These are phyloP conservation scores for Pimephales promelas DNA, from an alignment of 2,113 vertebrate genomes.

Conservation along the genomic window DNA sequence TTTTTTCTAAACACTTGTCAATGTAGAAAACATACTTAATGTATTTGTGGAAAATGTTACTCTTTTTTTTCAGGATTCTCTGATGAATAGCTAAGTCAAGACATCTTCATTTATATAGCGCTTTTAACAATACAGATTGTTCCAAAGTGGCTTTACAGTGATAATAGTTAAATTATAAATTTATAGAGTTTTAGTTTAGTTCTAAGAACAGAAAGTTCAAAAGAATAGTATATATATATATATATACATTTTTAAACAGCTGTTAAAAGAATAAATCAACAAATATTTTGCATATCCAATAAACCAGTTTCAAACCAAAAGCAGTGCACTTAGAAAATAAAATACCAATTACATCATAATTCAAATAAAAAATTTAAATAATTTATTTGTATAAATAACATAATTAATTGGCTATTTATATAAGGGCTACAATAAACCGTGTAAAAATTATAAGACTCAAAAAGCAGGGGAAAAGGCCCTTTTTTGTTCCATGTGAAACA, in stretches of 20 bases:
- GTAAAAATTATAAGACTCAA: neutral
- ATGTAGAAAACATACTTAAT: too few species aligned
- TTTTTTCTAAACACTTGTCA: too few species aligned
- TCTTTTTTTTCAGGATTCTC: too few species aligned
- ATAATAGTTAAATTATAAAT: too few species aligned
- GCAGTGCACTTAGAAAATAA: neutral
- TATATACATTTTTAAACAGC: neutral
- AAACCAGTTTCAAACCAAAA: neutral
- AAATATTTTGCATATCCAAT: neutral
- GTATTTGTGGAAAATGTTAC: too few species aligned
- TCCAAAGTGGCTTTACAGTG: too few species aligned
- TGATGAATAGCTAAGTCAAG: too few species aligned
- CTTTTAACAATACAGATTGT: too few species aligned
- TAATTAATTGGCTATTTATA: neutral
- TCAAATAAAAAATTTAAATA: neutral
- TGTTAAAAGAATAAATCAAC: neutral
- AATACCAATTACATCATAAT: neutral
- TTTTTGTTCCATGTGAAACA: conserved; percentile 36
- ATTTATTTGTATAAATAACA: neutral
- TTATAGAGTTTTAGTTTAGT: too few species aligned
- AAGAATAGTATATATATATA: too few species aligned
- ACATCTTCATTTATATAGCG: too few species aligned
- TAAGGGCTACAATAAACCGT: conserved; percentile 4
- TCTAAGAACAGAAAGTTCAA: too few species aligned
- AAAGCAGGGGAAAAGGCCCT: conserved; percentile 19